A percentile compares a stretch with the other conserved stretches of the same genome.
These are phyloP conservation scores for Dryoscopus gambensis DNA, from an alignment of 2,113 vertebrate genomes.

Conservation along the genomic window DNA sequence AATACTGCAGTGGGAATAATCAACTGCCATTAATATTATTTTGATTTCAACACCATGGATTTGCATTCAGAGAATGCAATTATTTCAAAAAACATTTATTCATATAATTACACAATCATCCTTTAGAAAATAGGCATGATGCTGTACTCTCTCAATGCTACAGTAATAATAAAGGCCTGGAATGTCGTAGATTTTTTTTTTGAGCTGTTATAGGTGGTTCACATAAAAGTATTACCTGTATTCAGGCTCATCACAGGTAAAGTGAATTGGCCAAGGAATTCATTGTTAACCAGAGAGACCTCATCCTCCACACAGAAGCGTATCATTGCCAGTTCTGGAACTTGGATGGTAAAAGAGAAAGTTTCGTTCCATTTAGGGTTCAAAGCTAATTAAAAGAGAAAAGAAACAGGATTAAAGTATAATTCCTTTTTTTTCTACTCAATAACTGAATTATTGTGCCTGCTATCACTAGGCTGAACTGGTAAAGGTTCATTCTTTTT, in stretches of 20 bases:
- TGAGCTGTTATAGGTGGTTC: neutral
- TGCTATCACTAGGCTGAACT: neutral
- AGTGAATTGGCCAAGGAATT: slow-evolving; percentile 86
- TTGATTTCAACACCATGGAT: neutral
- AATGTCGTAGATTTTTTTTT: neutral
- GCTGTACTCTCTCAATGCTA: neutral
- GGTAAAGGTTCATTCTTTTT: neutral
- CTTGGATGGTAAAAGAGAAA: slow-evolving; percentile 77
- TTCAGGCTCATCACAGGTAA: slow-evolving; percentile 80
- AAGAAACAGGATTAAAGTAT: neutral
- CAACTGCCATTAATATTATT: neutral
- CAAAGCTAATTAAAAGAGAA: slow-evolving; percentile 70
- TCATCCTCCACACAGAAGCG: slow-evolving; percentile 82
- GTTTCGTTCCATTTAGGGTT: slow-evolving; percentile 79
- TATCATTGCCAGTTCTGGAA: slow-evolving; percentile 83
- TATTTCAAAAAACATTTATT: neutral
- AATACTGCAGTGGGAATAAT: neutral
- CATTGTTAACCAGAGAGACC: slow-evolving; percentile 67
- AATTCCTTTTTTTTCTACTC: neutral
- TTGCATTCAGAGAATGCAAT: neutral
- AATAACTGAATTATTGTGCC: neutral
- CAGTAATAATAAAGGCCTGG: neutral
- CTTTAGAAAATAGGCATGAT: neutral
- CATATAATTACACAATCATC: neutral
- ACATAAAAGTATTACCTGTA: slow-evolving; percentile 77